These are phyloP conservation scores for Neogobius melanostomus DNA, from an alignment of 2,113 vertebrate species.

Conservation along the genomic window DNA sequence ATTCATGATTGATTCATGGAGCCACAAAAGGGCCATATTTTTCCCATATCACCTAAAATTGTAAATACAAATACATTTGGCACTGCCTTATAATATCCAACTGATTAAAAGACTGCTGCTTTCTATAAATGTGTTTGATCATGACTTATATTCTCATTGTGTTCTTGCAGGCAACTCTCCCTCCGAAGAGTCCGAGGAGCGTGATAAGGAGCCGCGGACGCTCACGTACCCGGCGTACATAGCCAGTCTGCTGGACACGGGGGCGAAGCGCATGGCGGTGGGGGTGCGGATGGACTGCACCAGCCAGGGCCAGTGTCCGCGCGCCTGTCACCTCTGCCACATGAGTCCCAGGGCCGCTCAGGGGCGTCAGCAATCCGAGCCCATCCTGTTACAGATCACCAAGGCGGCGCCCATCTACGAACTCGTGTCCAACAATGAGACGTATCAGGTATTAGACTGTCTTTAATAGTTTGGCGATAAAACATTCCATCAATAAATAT, in stretches of 20 bases:
- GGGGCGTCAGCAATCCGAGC: constrained; percentile 77
- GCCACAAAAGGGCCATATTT: too few relatives aligned
- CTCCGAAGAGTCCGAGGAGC: constrained; percentile 94
- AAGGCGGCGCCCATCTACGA: constrained; percentile 93
- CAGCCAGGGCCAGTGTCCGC: constrained; percentile 90
- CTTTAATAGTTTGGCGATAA: neutral
- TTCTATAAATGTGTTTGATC: neutral
- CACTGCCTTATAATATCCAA: too few relatives aligned
- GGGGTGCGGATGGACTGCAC: constrained; percentile 94
- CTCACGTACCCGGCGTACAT: constrained; percentile 95
- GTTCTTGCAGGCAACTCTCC: constrained; percentile 88
- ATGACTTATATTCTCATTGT: neutral
- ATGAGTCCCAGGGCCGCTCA: constrained; percentile 75
- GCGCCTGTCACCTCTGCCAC: constrained; percentile 92
- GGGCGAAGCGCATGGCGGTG: constrained; percentile 88
- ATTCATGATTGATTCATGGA: too few relatives aligned
- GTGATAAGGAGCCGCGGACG: constrained; percentile 89
- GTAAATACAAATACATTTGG: too few relatives aligned
- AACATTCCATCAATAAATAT: too few relatives aligned
- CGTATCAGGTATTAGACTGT: constrained; percentile 79
- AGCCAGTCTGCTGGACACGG: constrained; percentile 90
- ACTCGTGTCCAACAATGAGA: constrained; percentile 92
- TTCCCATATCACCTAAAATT: too few relatives aligned
- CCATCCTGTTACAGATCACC: constrained; percentile 92
- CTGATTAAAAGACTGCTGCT: too few relatives aligned